Evolutionary conservation across 2,888 invertebrate species (phyloP).

Genomic region (Clunio marinus): DNA sequence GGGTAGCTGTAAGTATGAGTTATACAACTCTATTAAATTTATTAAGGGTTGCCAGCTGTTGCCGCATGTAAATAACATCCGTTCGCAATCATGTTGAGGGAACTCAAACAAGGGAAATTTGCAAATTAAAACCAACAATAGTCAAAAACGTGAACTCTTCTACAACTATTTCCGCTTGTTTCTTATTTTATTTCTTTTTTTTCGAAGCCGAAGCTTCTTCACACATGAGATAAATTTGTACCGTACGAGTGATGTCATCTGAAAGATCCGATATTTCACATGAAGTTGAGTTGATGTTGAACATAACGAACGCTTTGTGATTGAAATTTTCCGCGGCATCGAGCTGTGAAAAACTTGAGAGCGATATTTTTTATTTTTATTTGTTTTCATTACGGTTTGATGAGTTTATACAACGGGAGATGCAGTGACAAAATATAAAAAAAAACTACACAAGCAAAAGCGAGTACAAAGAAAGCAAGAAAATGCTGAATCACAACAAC

Average conservation of each 20-base stretch:
- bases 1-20: no score
- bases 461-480: background rate
- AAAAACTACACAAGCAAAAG: no score
- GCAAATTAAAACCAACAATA: no score
- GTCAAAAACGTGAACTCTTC: no score
- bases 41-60: constrained; percentile 7
- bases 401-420: background rate
- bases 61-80: no score
- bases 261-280: no score
- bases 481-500: background rate
- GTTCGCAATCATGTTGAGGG: no score
- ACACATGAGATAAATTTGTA: background rate
- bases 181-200: no score
- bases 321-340: constrained; percentile 13
- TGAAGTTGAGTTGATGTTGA: background rate
- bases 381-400: background rate
- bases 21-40: background rate
- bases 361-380: background rate
- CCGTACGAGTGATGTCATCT: no score
- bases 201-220: background rate
- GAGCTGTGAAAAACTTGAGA: constrained; percentile 17
- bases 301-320: background rate
- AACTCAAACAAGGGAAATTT: no score
- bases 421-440: background rate
- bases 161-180: no score